phyloP scores from a whole-genome alignment of 2,113 vertebrate genomes.

The Austrofundulus limnaeus region DNA sequence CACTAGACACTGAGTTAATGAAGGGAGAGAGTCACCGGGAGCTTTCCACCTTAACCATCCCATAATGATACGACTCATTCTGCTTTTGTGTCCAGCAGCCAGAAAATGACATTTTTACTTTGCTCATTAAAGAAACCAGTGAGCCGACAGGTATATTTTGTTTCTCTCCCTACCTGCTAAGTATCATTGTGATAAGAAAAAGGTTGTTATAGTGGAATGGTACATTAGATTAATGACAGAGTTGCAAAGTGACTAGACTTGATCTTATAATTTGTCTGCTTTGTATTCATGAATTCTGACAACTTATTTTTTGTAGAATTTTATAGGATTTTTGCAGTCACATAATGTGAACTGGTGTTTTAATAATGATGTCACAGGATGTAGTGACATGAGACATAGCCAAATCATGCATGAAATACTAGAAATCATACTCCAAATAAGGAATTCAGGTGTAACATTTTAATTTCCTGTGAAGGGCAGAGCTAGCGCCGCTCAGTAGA shows the following conservation, averaged over 20 bases:
- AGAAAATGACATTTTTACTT: slow-evolving; percentile 63
- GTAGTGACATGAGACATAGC: neutral
- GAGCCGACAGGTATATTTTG: slow-evolving; percentile 49
- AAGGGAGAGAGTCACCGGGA: slow-evolving; percentile 25
- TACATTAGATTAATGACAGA: slow-evolving; percentile 53
- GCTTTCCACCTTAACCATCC: slow-evolving; percentile 53
- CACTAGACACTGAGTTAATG: slow-evolving; percentile 46
- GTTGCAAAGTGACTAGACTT: slow-evolving; percentile 27
- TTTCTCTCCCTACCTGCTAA: slow-evolving; percentile 48
- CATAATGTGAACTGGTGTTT: slow-evolving; percentile 11
- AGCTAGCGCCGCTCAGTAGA: slow-evolving; percentile 38
- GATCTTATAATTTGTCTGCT: slow-evolving; percentile 15
- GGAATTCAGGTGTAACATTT: slow-evolving; percentile 40
- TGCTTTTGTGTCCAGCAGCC: slow-evolving; percentile 60
- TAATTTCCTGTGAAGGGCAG: slow-evolving; percentile 70
- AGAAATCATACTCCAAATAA: slow-evolving; percentile 22
- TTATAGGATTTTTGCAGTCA: neutral
- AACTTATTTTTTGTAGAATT: neutral
- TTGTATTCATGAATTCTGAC: neutral
- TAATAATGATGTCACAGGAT: slow-evolving; percentile 1
- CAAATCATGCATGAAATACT: neutral
- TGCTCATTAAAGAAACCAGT: slow-evolving; percentile 64
- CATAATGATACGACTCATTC: slow-evolving; percentile 49
- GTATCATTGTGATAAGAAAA: slow-evolving; percentile 56
- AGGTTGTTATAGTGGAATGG: slow-evolving; percentile 31